These are phyloP conservation scores for Phaethon lepturus DNA, from an alignment of 2,113 vertebrate genomes.

Conservation along the genomic window DNA sequence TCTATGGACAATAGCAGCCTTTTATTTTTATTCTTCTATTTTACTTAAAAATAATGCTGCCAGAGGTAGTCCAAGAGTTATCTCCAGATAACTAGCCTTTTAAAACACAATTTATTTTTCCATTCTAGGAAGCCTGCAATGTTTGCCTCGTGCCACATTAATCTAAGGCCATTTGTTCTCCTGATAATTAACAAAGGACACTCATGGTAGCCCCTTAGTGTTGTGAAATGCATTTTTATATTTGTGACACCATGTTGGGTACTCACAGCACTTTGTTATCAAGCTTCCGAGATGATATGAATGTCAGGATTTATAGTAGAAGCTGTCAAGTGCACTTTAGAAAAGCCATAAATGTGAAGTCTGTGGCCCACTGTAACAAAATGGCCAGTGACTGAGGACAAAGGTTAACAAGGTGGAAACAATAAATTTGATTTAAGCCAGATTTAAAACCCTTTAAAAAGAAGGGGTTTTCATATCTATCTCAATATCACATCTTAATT, in stretches of 20 bases:
- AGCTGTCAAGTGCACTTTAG: not conserved
- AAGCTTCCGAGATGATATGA: not conserved
- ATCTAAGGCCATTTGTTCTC: not conserved
- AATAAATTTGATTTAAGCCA: constrained; percentile 22
- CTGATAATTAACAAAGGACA: not conserved
- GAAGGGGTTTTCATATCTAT: not conserved
- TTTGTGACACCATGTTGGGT: not conserved
- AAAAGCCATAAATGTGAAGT: not conserved
- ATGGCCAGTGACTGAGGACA: not conserved
- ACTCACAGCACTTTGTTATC: not conserved
- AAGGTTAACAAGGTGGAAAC: constrained; percentile 24
- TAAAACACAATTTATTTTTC: not conserved
- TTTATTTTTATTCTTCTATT: not conserved
- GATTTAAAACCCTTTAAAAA: no score
- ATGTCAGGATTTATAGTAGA: not conserved
- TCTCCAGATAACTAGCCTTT: not conserved
- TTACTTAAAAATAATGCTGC: not conserved
- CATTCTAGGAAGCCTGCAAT: not conserved
- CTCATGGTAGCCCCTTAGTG: not conserved
- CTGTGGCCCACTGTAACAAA: not conserved
- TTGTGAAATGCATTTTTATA: not conserved
- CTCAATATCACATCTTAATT: constrained; percentile 1
- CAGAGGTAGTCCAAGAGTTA: not conserved
- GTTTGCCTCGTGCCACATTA: not conserved
- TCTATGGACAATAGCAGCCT: not conserved